Percentiles rank a stretch among this genome's conserved stretches.
phyloP scores from a whole-genome alignment of 1,140 invertebrate species.

The Aphis gossypii region DNA sequence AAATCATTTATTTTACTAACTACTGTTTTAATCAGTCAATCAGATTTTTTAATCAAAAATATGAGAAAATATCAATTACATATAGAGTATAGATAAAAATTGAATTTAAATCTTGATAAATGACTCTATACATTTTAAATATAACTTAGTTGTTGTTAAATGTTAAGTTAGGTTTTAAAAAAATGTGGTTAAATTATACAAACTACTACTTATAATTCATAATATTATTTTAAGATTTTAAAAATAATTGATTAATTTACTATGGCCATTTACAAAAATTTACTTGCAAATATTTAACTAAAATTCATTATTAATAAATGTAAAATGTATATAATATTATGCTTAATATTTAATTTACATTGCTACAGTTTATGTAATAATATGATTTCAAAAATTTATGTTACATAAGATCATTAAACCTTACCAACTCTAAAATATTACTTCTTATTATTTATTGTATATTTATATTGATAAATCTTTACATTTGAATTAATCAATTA shows the following conservation, averaged over 20 bases:
- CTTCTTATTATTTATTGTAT: neutral
- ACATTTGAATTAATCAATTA: neutral
- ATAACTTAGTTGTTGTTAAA: neutral
- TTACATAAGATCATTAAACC: neutral
- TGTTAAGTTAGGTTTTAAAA: too few species aligned
- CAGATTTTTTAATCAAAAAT: neutral
- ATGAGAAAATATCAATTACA: neutral
- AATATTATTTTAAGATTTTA: too few species aligned
- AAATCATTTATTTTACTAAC: neutral
- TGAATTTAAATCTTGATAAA: neutral
- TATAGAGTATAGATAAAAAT: neutral
- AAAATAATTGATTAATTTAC: too few species aligned
- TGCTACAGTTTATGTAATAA: neutral
- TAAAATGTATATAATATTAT: too few species aligned
- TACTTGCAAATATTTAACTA: too few species aligned
- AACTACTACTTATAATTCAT: too few species aligned
- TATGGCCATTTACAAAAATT: too few species aligned
- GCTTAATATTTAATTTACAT: too few species aligned
- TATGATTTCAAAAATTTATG: neutral
- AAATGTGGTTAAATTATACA: too few species aligned
- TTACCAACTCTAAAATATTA: neutral
- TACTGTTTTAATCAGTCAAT: neutral
- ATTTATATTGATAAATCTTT: neutral
- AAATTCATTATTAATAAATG: too few species aligned
- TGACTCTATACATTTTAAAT: neutral